phyloP scores from a whole-genome alignment of 1,140 invertebrate species.

The Panagrolaimus sp. region DNA sequence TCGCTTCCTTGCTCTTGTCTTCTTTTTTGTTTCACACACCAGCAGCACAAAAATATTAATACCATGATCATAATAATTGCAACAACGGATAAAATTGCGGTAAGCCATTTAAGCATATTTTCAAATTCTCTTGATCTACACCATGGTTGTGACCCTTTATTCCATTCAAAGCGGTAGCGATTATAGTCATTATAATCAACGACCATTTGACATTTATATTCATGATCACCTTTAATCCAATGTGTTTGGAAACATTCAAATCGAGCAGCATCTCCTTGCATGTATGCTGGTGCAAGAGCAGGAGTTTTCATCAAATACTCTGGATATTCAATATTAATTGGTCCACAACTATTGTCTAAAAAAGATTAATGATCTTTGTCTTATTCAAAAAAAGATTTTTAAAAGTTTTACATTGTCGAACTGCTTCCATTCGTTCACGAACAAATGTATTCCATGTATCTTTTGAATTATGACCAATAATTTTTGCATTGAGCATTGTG shows the following conservation, averaged over 20 bases:
- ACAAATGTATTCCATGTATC: constrained; percentile 51
- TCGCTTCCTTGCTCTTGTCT: constrained; percentile 27
- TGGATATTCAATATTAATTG: constrained; percentile 59
- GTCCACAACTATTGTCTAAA: constrained; percentile 59
- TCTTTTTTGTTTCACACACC: constrained; percentile 39
- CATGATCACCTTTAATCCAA: constrained; percentile 57
- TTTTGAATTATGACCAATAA: constrained; percentile 49
- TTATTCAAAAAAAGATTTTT: neutral
- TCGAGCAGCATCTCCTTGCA: constrained; percentile 55
- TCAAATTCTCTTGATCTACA: constrained; percentile 27
- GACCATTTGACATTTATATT: constrained; percentile 56
- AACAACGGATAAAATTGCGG: constrained; percentile 27
- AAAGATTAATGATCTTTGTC: constrained; percentile 24
- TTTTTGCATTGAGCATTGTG: constrained; percentile 53
- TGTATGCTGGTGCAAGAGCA: constrained; percentile 49
- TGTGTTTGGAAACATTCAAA: constrained; percentile 59
- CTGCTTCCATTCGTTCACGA: constrained; percentile 44
- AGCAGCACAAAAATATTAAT: constrained; percentile 47
- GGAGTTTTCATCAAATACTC: constrained; percentile 58
- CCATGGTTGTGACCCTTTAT: constrained; percentile 55
- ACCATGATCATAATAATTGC: constrained; percentile 29
- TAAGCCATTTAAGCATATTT: constrained; percentile 25
- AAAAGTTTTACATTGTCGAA: constrained; percentile 48
- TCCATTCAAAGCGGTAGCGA: constrained; percentile 57
- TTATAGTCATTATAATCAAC: constrained; percentile 49